phyloP scores from a whole-genome alignment of 37 sponge, comb jelly and placozoan species.

The Dysidea cf. avara region DNA sequence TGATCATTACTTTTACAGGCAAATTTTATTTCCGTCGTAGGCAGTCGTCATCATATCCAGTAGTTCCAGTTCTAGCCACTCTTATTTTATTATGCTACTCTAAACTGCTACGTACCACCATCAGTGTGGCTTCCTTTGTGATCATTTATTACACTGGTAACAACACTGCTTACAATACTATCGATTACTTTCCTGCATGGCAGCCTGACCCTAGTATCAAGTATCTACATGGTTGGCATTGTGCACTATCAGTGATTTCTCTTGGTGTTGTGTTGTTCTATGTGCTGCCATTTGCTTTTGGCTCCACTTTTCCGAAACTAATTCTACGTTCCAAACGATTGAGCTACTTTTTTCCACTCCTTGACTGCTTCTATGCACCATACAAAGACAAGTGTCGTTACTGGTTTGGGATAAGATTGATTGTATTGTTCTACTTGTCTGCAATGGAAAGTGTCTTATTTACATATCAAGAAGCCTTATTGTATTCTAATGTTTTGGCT shows the following conservation, averaged over 20 bases:
- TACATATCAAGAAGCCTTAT: too few species aligned
- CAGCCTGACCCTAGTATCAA: background rate
- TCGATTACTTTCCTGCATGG: background rate
- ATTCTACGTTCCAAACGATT: too few species aligned
- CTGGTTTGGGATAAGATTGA: too few species aligned
- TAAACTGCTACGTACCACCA: constrained; percentile 3
- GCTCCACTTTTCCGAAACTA: too few species aligned
- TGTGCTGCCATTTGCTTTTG: background rate
- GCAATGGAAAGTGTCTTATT: too few species aligned
- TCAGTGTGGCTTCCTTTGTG: background rate
- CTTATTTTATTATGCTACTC: background rate
- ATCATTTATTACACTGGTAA: background rate
- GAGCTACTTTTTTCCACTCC: too few species aligned
- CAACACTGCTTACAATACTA: background rate
- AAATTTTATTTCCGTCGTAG: background rate
- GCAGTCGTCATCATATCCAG: background rate
- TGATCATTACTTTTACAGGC: background rate
- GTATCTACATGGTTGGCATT: background rate
- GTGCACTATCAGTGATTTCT: background rate
- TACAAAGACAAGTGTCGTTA: too few species aligned
- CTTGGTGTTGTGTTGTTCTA: background rate
- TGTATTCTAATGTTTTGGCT: too few species aligned
- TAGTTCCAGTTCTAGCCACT: constrained; percentile 7
- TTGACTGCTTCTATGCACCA: too few species aligned
- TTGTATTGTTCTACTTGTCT: too few species aligned